These are phyloP conservation scores for Liopterus haemorrhoidalis DNA, from an alignment of 2,888 invertebrate species.

Conservation along the genomic window DNA sequence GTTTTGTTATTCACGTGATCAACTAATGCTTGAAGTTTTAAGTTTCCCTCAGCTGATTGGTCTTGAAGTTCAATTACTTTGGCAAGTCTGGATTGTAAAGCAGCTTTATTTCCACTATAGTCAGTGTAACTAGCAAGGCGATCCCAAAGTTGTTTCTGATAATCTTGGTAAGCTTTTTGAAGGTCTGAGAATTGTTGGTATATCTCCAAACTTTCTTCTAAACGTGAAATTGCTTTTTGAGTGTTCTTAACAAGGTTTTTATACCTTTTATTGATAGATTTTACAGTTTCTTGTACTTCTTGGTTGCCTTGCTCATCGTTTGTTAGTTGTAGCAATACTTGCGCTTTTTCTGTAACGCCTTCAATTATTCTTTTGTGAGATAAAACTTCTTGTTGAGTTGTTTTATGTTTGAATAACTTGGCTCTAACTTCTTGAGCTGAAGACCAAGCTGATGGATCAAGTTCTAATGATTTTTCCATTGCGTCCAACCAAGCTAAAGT, in stretches of 20 bases:
- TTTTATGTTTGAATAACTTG: constrained; percentile 78
- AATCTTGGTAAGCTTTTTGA: constrained; percentile 81
- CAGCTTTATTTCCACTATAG: constrained; percentile 79
- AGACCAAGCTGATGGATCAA: constrained; percentile 65
- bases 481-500: constrained; percentile 79
- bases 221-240: constrained; percentile 60
- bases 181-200: constrained; percentile 83
- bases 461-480: constrained; percentile 72
- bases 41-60: constrained; percentile 67
- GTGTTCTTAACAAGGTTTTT: constrained; percentile 63
- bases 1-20: constrained; percentile 67
- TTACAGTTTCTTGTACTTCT: constrained; percentile 64
- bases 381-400: constrained; percentile 79
- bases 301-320: constrained; percentile 53
- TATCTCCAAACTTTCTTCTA: constrained; percentile 71
- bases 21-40: constrained; percentile 68
- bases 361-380: constrained; percentile 88
- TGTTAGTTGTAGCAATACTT: constrained; percentile 58
- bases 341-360: constrained; percentile 82
- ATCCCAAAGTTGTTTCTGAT: constrained; percentile 87
- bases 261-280: constrained; percentile 70
- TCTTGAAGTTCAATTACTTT: constrained; percentile 78
- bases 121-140: constrained; percentile 76
- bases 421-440: constrained; percentile 80
- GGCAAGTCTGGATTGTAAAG: constrained; percentile 71